Base-by-base conservation (phyloP, 2,888 invertebrate genomes). In the Campoplex capitator region DNA sequence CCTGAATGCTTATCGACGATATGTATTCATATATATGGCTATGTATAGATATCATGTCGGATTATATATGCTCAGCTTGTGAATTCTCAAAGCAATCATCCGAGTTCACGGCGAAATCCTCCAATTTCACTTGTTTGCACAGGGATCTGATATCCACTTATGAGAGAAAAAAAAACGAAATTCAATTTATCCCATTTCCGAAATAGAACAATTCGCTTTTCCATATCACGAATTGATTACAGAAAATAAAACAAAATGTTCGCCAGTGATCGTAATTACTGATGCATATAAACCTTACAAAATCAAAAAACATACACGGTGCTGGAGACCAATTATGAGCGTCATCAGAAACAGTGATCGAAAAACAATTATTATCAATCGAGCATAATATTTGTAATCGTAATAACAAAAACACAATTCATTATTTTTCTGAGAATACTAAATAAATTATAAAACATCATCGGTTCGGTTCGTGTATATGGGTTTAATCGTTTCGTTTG, bases 61-160 rank as follows among this genome's bases (percentile, higher is more conserved):
- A 78, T 74, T 78, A 78, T 83, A 56, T 48, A 78, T 83, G 42
- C 35, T 42, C 56, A 18, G 76, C 32, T 35, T 51, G 76, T 77
- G 68, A 78, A 70, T 48, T 58, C 71, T 73, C 73, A 73, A 73
- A 28, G 67, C 73, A 82, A 77, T 85, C 85, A 77, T 65, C 28
- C 77, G 13, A 54, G 77, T 77, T 73, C 75, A 35, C 70, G 35
- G 54, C 85, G 35, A 77, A 54, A 73, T 76, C 71, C 71, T 54
- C 77, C 77, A 82, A 73, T 82, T 85, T 81, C 38, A 32, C 73
- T 73, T 73, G 85, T 71, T 85, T 81, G 71, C 45, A 67, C 23
- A 28, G 68, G 35, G 48, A 74, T 32, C 16, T 48, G 42, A 51
- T 23, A 23, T 82, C 65, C 67, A 45, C n/a, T 51, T 62, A 28